Conservation (phyloP, 2,888 invertebrate species). For the Nemoura dubitans region DNA sequence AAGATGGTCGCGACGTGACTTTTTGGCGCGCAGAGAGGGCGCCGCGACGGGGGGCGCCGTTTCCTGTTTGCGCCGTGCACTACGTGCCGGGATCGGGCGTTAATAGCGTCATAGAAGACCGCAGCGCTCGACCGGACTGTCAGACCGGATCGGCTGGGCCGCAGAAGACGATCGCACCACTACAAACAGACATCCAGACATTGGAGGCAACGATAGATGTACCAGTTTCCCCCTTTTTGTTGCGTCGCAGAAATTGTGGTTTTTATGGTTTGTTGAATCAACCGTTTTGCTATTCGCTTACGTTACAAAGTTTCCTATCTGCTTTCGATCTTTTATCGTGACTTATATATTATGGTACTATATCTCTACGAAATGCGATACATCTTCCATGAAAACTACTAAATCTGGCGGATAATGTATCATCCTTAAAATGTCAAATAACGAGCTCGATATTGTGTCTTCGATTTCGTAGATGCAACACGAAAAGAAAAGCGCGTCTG, state of each 20-base stretch:
- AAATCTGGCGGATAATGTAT: background rate
- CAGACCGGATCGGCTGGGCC: background rate
- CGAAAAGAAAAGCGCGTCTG: background rate
- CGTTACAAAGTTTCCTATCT: background rate
- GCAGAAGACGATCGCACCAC: background rate
- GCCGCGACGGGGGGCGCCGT: constrained; percentile 35
- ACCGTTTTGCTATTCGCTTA: background rate
- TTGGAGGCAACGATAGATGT: background rate
- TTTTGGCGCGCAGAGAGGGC: background rate
- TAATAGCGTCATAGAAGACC: constrained; percentile 35
- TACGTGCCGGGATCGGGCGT: background rate
- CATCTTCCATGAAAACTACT: background rate
- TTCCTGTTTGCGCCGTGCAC: constrained; percentile 35
- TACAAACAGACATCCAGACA: background rate
- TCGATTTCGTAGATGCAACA: background rate
- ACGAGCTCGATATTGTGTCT: background rate
- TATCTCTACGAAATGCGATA: background rate
- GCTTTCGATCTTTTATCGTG: background rate
- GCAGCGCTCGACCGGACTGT: constrained; percentile 4
- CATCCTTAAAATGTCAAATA: constrained; percentile 12
- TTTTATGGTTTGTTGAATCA: background rate
- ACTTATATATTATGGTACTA: background rate
- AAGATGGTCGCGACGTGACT: background rate
- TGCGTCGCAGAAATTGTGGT: background rate
- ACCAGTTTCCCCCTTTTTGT: background rate